Evolutionary conservation across 2,888 invertebrate genomes (phyloP).

Genomic region (Caenorhabditis angaria): DNA sequence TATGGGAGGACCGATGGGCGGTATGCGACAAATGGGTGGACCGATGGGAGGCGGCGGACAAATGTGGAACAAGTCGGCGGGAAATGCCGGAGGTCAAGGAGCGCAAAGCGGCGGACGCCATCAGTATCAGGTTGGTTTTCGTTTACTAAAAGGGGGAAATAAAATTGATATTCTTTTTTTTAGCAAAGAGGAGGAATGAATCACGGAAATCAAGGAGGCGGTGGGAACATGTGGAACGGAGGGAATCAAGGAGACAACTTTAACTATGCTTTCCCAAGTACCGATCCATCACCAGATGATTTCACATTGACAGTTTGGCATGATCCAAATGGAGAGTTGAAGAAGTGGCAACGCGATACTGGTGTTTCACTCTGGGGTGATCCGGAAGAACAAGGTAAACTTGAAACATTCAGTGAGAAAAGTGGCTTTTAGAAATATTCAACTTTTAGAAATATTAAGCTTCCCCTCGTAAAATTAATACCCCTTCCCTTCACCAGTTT

Average conservation of each 20-base stretch:
- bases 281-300: constrained; percentile 45
- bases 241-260: constrained; percentile 1
- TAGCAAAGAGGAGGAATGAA: constrained; percentile 24
- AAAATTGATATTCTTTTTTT: background rate
- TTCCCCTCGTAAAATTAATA: too few species aligned
- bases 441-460: too few species aligned
- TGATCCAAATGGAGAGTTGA: constrained; percentile 60
- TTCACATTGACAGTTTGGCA: constrained; percentile 52
- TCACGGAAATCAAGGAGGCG: constrained; percentile 12
- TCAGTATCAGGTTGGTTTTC: constrained; percentile 9
- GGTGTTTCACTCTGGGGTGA: constrained; percentile 62
- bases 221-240: constrained; percentile 17
- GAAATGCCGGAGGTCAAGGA: constrained; percentile 3
- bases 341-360: constrained; percentile 63
- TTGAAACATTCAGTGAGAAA: too few species aligned
- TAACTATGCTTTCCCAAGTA: background rate
- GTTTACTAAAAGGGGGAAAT: background rate
- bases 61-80: constrained; percentile 9
- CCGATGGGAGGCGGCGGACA: background rate
- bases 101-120: constrained; percentile 21
- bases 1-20: constrained; percentile 45
- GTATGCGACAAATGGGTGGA: constrained; percentile 35
- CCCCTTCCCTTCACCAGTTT: too few species aligned
- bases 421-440: too few species aligned
- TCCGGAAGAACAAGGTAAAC: constrained; percentile 56